A percentile compares a stretch with the other conserved stretches of the same genome.
Conservation (phyloP, 2,888 invertebrate genomes). For the Leucozona laternaria region DNA sequence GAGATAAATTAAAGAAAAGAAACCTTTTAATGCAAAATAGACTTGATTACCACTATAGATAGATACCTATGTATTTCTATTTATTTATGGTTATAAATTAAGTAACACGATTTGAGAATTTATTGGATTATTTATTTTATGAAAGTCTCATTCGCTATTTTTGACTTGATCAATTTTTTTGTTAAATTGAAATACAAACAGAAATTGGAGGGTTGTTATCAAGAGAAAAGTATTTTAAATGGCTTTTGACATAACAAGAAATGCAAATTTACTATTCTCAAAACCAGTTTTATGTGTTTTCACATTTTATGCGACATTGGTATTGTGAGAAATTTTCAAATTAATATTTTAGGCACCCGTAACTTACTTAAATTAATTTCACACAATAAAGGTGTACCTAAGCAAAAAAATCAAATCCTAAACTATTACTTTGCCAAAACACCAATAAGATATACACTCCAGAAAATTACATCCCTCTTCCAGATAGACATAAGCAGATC, state of each 20-base stretch:
- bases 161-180: neutral
- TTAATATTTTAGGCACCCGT: too few species aligned
- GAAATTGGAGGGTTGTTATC: neutral
- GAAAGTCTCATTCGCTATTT: neutral
- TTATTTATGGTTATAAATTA: slow-evolving; percentile 7
- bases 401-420: too few species aligned
- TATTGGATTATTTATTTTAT: slow-evolving; percentile 1
- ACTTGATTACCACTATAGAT: too few species aligned
- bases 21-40: slow-evolving; percentile 16
- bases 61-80: too few species aligned
- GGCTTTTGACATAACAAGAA: neutral
- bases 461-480: neutral
- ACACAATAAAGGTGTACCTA: too few species aligned
- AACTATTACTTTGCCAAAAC: neutral
- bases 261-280: neutral
- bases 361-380: too few species aligned
- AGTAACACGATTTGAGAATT: neutral
- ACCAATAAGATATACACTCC: neutral
- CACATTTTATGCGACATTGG: too few species aligned
- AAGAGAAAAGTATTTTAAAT: neutral
- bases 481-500: neutral
- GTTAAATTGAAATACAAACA: neutral
- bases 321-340: too few species aligned
- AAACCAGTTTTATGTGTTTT: neutral
- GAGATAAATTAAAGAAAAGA: neutral